Conservation (phyloP, 2,113 vertebrate genomes). For the Pithys albifrons region DNA sequence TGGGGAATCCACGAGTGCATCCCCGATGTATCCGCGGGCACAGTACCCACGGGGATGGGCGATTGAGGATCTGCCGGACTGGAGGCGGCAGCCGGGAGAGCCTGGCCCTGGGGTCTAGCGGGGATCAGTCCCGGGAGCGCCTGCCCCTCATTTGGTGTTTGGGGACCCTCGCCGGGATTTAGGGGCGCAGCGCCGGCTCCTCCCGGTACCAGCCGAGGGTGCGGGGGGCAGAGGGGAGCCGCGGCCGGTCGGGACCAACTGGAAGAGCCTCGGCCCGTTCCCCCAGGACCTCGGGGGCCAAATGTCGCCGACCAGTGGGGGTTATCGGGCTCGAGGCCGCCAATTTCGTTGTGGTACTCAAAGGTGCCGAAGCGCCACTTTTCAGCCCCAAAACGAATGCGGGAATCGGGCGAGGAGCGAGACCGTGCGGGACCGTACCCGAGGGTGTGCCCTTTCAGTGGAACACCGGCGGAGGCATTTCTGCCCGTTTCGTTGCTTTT, state of each 20-base stretch:
- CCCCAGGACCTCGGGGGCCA: background rate
- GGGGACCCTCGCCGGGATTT: background rate
- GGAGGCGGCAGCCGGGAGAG: background rate
- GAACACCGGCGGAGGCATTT: background rate
- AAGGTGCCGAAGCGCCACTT: background rate
- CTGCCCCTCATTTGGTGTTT: accelerated
- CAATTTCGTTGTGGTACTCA: constrained; percentile 11
- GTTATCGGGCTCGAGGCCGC: background rate
- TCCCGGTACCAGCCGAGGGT: background rate
- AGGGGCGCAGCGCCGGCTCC: background rate
- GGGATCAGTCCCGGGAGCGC: background rate
- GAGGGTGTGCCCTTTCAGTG: background rate
- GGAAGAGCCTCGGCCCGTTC: background rate
- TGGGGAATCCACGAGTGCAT: background rate
- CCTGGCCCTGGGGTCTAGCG: background rate
- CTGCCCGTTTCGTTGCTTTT: background rate
- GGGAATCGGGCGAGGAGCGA: background rate
- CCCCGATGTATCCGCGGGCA: background rate
- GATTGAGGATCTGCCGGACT: background rate
- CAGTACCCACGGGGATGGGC: background rate
- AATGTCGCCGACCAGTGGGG: background rate
- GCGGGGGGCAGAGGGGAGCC: background rate
- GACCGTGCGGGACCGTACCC: background rate
- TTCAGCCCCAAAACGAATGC: background rate
- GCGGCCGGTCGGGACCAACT: accelerated